These are phyloP conservation scores for Schizotus pectinicornis DNA, from an alignment of 2,888 invertebrate species.

Conservation along the genomic window DNA sequence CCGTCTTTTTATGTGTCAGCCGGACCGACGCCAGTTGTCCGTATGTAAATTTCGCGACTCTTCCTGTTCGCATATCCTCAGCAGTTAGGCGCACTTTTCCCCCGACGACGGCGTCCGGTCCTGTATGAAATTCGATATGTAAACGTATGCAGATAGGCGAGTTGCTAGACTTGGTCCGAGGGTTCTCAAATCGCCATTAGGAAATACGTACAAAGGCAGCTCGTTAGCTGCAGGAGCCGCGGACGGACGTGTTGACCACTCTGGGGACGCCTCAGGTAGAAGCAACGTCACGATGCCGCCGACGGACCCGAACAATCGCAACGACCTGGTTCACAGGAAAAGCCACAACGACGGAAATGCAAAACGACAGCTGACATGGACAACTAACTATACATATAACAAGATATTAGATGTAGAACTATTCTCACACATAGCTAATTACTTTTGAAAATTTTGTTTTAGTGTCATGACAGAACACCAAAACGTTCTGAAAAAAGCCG, in stretches of 20 bases:
- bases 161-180: slow-evolving; percentile 26
- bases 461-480: too few species aligned
- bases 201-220: slow-evolving; percentile 51
- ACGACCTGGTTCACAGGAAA: too few species aligned
- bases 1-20: slow-evolving; percentile 55
- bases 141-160: slow-evolving; percentile 30
- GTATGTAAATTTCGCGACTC: slow-evolving; percentile 50
- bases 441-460: too few species aligned
- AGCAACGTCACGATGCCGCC: too few species aligned
- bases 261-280: slow-evolving; percentile 54
- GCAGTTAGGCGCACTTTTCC: slow-evolving; percentile 2
- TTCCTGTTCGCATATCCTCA: slow-evolving; percentile 20
- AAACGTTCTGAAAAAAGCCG: too few species aligned
- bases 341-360: too few species aligned
- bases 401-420: too few species aligned
- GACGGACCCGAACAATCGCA: too few species aligned
- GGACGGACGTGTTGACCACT: slow-evolving; percentile 51
- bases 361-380: too few species aligned
- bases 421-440: too few species aligned
- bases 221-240: slow-evolving; percentile 53
- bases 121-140: slow-evolving; percentile 31
- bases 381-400: too few species aligned
- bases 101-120: neutral
- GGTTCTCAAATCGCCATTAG: slow-evolving; percentile 56
- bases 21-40: slow-evolving; percentile 56